Evolutionary conservation across 2,888 invertebrate species (phyloP), one percentile per base, ranked within the genome.

Genomic region (Cryptus viduatorius): DNA sequence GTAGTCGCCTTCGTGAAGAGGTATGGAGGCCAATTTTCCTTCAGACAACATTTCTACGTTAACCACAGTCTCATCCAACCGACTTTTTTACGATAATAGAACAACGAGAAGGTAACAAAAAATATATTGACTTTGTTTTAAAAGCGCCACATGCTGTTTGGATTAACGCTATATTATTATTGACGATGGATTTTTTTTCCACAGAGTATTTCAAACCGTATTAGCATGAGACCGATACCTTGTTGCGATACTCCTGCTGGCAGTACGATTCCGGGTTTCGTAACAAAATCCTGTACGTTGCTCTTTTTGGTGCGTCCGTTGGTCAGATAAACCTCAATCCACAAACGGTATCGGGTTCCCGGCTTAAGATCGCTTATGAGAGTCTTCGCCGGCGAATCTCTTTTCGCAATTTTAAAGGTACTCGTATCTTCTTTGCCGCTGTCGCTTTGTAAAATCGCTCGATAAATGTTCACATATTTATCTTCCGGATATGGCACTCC

Each of bases 301-400:
- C 98, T 98, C 76, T 97, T 97, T 93, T 98, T 97, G 83, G 97
- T 97, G 92, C 97, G 97, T 19, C 98, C 98, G 92, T 98, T 98
- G 0, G 98, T 98, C 53, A 98, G 94, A 94, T 98, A 98, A 86
- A 98, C 95, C 91, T 98, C 98, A 86, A 98, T 94, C 98, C 98
- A 98, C 29, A 98, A 94, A 64, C 97, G 96, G 92, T 98, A 98
- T 90, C 98, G 96, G 16, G 97, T 96, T 71, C 97, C 96, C 0
- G 98, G 97, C 90, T 96, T 96, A 53, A 97, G 94, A 85, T 96
- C 96, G 90, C 94, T 95, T 46, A 97, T 96, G 24, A 96, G 93
- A 0, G 96, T 96, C 89, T 95, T 96, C 0, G 96, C 95, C 1
- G 95, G 95, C 10, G 96, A 96, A 91, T 97, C 97, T 79, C 96